A percentile compares a stretch with the other conserved stretches of the same genome.
These are phyloP conservation scores for Psilopogon haemacephalus DNA, from an alignment of 2,113 vertebrate species.

Conservation along the genomic window DNA sequence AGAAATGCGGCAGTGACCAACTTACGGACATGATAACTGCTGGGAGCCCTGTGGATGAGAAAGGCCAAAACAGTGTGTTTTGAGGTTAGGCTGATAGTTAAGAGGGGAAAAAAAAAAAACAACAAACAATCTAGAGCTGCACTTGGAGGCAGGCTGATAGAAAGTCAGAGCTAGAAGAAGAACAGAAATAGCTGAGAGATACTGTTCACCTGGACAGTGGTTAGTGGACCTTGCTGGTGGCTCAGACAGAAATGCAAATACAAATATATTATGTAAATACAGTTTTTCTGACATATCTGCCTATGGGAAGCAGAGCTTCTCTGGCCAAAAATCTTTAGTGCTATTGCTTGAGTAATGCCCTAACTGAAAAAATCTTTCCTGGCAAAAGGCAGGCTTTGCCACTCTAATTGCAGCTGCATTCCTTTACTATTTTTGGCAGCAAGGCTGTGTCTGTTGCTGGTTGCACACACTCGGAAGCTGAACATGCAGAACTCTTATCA, in stretches of 20 bases:
- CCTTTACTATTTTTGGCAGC: not conserved
- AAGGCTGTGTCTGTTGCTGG: not conserved
- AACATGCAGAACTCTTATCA: not conserved
- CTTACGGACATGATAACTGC: accelerated
- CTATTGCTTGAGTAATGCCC: not conserved
- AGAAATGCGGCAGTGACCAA: not conserved
- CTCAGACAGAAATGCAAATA: not conserved
- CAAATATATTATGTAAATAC: not conserved
- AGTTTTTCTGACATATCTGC: not conserved
- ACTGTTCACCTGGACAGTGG: not conserved
- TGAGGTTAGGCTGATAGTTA: not conserved
- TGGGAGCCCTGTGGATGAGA: not conserved
- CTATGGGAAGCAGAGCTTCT: not conserved
- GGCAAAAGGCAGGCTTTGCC: not conserved
- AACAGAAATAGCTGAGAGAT: not conserved
- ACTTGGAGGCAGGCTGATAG: not conserved
- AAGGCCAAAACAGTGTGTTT: not conserved
- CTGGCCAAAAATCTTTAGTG: not conserved
- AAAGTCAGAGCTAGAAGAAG: not conserved
- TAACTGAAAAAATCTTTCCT: not conserved
- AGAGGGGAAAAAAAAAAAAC: not conserved
- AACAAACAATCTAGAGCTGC: not conserved
- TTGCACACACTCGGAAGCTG: not conserved
- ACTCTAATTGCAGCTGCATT: not conserved
- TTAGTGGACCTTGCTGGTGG: not conserved